Evolutionary conservation across 2,797 vertebrate genomes (phyloP).

Genomic region (Chanos chanos): DNA sequence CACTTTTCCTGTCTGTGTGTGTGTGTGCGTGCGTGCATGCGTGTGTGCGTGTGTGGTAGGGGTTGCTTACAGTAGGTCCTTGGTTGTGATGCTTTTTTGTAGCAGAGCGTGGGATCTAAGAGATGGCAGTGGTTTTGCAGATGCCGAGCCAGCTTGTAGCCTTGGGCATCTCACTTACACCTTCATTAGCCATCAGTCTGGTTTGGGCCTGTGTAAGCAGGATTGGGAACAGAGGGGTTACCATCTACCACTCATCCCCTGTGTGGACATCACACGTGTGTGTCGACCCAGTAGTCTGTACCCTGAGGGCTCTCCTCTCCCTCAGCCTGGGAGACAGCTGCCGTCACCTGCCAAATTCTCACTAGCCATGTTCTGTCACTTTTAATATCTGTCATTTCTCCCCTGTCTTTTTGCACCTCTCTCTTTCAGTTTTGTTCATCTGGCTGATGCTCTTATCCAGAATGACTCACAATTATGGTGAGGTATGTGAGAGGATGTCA

Average conservation of each 20-base stretch:
- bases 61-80: too few relatives aligned
- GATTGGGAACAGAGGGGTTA: too few relatives aligned
- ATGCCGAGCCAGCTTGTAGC: too few relatives aligned
- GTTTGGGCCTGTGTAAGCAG: too few relatives aligned
- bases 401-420: background rate
- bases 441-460: background rate
- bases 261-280: too few relatives aligned
- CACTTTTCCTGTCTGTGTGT: background rate
- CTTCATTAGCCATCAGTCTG: too few relatives aligned
- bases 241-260: too few relatives aligned
- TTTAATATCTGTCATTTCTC: constrained; percentile 10
- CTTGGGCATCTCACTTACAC: too few relatives aligned
- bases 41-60: background rate
- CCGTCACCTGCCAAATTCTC: constrained; percentile 18
- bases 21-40: background rate
- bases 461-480: background rate
- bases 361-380: constrained; percentile 5
- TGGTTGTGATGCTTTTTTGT: too few relatives aligned
- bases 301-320: background rate
- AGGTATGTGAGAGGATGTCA: background rate
- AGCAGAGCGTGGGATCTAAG: too few relatives aligned
- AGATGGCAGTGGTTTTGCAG: too few relatives aligned
- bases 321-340: constrained; percentile 5
- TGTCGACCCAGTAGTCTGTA: constrained; percentile 7
- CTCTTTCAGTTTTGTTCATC: background rate